Evolutionary conservation across 2,888 invertebrate species (phyloP).

Genomic region (Ceraclea dissimilis): DNA sequence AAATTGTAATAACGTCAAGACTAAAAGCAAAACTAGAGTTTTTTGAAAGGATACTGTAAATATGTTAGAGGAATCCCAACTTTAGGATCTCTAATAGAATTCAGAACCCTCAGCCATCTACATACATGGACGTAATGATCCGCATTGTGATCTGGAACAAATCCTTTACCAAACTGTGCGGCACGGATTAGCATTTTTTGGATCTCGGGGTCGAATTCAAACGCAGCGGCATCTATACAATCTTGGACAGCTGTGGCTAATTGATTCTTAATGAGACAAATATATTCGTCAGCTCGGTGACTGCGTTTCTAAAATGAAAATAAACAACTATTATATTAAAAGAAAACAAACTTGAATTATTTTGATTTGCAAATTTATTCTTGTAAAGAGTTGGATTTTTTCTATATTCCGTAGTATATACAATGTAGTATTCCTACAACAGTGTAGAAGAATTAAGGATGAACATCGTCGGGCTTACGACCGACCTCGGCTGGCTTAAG

Average conservation of each 20-base stretch:
- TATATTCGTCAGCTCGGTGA: slow-evolving; percentile 90
- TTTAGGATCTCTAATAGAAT: slow-evolving; percentile 75
- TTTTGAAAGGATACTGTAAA: slow-evolving; percentile 69
- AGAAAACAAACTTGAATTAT: background rate
- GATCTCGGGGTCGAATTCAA: slow-evolving; percentile 77
- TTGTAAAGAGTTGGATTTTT: no score
- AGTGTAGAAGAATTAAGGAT: no score
- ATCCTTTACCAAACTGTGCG: slow-evolving; percentile 93
- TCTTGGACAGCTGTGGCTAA: slow-evolving; percentile 78
- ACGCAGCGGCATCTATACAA: slow-evolving; percentile 88
- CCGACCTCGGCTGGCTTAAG: no score
- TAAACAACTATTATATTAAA: background rate
- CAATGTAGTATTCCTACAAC: no score
- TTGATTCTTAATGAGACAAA: slow-evolving; percentile 75
- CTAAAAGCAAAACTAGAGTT: no score
- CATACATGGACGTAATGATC: slow-evolving; percentile 82
- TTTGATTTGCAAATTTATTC: no score
- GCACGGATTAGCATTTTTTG: slow-evolving; percentile 87
- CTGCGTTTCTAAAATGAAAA: slow-evolving; percentile 60
- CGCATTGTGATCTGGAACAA: slow-evolving; percentile 66
- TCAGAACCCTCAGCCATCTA: slow-evolving; percentile 79
- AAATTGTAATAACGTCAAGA: no score
- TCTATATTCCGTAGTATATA: no score
- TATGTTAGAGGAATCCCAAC: slow-evolving; percentile 88
- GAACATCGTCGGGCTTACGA: no score